phyloP scores from a whole-genome alignment of 2,888 invertebrate genomes.

The Holacanthella duospinosa region DNA sequence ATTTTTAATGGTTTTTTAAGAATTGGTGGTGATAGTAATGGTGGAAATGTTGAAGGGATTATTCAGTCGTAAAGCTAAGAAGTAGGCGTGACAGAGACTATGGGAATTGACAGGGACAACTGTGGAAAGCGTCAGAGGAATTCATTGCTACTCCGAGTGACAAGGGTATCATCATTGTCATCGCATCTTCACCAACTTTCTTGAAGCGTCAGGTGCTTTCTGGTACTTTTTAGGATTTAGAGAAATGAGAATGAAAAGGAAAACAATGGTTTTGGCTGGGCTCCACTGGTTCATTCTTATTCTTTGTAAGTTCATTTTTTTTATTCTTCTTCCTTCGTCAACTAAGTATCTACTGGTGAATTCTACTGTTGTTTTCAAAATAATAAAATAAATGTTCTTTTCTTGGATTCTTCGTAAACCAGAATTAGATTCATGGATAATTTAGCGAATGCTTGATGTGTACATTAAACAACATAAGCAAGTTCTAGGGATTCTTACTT shows the following conservation, averaged over 20 bases:
- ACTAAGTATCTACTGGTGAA: too few species aligned
- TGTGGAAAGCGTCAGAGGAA: not conserved
- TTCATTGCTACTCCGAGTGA: conserved; percentile 8
- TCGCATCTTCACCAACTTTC: not conserved
- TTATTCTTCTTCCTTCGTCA: not conserved
- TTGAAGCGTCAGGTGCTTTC: conserved; percentile 13
- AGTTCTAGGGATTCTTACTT: too few species aligned
- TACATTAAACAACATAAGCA: too few species aligned
- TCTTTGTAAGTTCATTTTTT: conserved; percentile 30
- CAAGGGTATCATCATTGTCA: conserved; percentile 10
- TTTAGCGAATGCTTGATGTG: too few species aligned
- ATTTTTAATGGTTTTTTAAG: not conserved
- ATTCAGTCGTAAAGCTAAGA: not conserved
- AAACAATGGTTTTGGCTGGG: conserved; percentile 35
- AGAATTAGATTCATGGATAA: too few species aligned
- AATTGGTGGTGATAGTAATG: not conserved
- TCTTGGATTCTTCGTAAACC: too few species aligned
- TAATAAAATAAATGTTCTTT: too few species aligned
- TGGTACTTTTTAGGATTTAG: not conserved
- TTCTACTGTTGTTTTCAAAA: too few species aligned
- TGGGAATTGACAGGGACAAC: conserved; percentile 1
- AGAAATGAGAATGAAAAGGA: conserved; percentile 30
- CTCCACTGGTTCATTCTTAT: conserved; percentile 36
- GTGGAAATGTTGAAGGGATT: not conserved
- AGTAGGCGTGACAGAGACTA: not conserved